Evolutionary conservation across 2,113 vertebrate species (phyloP), one percentile per base, ranked within the genome.

Genomic region (Charina bottae): DNA sequence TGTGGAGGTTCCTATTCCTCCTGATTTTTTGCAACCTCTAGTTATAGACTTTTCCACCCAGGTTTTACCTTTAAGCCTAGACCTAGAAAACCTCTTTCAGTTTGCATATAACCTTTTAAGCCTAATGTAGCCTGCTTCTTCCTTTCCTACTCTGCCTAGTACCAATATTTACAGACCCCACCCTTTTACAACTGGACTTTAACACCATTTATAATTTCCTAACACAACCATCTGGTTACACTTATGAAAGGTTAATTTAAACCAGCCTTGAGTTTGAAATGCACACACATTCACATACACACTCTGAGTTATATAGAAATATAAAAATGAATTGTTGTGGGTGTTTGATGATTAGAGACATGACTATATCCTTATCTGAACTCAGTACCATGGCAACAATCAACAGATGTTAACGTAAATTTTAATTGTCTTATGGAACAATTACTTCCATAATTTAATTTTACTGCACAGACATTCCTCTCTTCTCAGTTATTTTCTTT

Each of bases 351-450:
- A 58, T 83, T 84, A 37, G 49, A 86, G 68, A 68, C 60, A 23
- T 59, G 55, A 28, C n/a, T 54, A 24, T 84, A 83, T 55, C 68
- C 46, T 83, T 62, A 49, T 60, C 53, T 92, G 87, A 89, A n/a
- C 72, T 89, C 58, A 92, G 59, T 60, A 42, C 37, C 10, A 13
- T 42, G n/a, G 59, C 59, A 88, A 64, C 87, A 4, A 68, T 42
- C 42, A 83, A 86, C 56, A 88, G 37, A 83, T 13, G 54, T 88
- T 53, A 87, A 84, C 4, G 23, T 78, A 62, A 13, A 15, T n/a
- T 87, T 84, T 58, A 78, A 91, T 87, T 93, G 78, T 62, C 91
- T 91, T 6, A 3, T 83, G 23, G 72, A 24, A 53, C 3, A 88
- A 11, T n/a, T 49, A 42, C n/a, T 13, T 64, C 55, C 83, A 33